These are phyloP conservation scores for Potamarius usumacintae DNA, from an alignment of 2,113 vertebrate genomes.

Conservation along the genomic window DNA sequence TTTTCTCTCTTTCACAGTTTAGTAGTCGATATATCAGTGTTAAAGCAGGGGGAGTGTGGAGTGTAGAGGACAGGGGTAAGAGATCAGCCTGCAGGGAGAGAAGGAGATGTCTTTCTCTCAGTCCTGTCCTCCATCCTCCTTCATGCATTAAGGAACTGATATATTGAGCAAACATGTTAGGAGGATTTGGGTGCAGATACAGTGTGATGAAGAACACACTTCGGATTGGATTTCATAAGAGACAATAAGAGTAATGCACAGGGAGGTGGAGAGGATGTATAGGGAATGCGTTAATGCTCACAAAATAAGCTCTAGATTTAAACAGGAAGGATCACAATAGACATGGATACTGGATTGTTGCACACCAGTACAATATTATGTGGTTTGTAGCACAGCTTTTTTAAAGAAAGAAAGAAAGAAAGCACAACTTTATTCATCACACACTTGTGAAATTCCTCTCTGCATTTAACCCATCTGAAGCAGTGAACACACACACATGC, in stretches of 20 bases:
- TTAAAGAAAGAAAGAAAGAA: too few relatives aligned
- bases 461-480: too few relatives aligned
- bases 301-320: background rate
- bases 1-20: background rate
- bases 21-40: background rate
- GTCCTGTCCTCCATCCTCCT: background rate
- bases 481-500: too few relatives aligned
- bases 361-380: background rate
- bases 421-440: too few relatives aligned
- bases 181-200: background rate
- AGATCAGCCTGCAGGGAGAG: background rate
- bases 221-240: constrained; percentile 24
- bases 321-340: background rate
- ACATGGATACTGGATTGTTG: background rate
- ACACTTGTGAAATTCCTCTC: too few relatives aligned
- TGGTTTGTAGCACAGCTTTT: background rate
- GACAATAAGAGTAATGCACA: constrained; percentile 8
- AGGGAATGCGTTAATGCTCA: background rate
- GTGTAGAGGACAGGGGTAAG: background rate
- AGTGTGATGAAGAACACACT: constrained; percentile 31
- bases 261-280: constrained; percentile 1
- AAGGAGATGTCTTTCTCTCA: background rate
- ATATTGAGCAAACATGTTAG: constrained; percentile 23
- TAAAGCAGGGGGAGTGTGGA: background rate
- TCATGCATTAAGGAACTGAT: constrained; percentile 5